Evolutionary conservation across 2,797 vertebrate genomes (phyloP).

Genomic region (Sebastes trivittatus): DNA sequence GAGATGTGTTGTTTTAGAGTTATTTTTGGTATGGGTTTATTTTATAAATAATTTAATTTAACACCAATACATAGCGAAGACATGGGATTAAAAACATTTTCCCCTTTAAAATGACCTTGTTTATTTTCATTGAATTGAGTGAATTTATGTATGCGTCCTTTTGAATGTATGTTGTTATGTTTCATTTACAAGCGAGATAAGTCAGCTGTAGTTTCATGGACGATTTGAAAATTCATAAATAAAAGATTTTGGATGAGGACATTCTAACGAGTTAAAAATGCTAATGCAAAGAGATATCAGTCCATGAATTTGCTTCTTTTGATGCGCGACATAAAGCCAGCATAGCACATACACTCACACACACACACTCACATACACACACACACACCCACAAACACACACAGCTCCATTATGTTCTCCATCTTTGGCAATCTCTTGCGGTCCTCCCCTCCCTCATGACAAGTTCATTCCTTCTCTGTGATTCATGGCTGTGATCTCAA

Average conservation of each 20-base stretch:
- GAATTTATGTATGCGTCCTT: background rate
- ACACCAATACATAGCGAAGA: background rate
- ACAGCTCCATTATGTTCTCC: constrained; percentile 27
- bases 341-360: background rate
- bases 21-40: background rate
- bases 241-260: constrained; percentile 22
- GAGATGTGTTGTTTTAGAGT: background rate
- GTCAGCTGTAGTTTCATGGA: constrained; percentile 17
- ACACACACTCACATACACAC: no score
- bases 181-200: background rate
- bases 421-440: constrained; percentile 37
- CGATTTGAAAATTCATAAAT: constrained; percentile 19
- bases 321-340: constrained; percentile 8
- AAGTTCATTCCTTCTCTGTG: constrained; percentile 52
- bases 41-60: background rate
- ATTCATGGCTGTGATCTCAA: constrained; percentile 58
- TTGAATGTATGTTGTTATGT: no score
- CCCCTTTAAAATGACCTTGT: background rate
- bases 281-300: constrained; percentile 16
- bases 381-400: background rate
- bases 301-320: constrained; percentile 11
- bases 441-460: constrained; percentile 3
- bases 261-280: constrained; percentile 27
- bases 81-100: background rate
- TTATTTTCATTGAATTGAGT: background rate